Evolutionary conservation across 1,140 invertebrate genomes (phyloP), one percentile per base, ranked within the genome.

Genomic region (Zophobas morio): DNA sequence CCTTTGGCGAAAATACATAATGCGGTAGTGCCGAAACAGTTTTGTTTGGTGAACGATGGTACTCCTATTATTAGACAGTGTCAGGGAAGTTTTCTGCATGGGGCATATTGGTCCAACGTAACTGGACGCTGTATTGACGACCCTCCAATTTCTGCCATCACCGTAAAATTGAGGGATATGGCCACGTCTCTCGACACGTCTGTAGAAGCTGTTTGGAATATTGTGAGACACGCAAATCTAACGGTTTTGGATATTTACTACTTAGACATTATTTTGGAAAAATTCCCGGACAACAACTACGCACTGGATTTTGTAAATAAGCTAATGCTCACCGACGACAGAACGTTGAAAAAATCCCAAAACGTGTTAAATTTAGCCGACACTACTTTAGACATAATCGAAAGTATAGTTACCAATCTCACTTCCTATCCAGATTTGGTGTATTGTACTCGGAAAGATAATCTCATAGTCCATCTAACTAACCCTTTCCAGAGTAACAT

Each of bases 401-500:
- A 83, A 36, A 57, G 74, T 3, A 70, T 78, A 57, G 71, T 82
- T 46, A 6, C 51, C 33, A 46, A 40, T 66, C 2, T 20, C 1
- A 42, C 1, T 32, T 66, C 46, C 6, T 8, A 46, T 40, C 39
- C 60, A 4, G 6, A 63, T 1, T 20, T 39, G 0, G 66, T 81
- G n/a, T 42, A 78, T 63, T 34, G 33, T 1, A 78, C 81, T 8
- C 54, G 49, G 33, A 80, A 81, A 56, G 74, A 79, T 1, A 88
- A 79, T 83, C 85, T 63, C 83, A 88, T 82, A 86, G 88, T 85
- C 71, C 89, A 90, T 81, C 83, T 88, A 46, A 88, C 88, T 1
- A 88, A 89, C 84, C 90, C 90, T 1, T 53, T 76, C 3, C 77
- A 85, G 39, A 89, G 87, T 47, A 90, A 91, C 80, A 84, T 90